phyloP scores from a whole-genome alignment of 2,113 vertebrate species.

The Noctilio leporinus region DNA sequence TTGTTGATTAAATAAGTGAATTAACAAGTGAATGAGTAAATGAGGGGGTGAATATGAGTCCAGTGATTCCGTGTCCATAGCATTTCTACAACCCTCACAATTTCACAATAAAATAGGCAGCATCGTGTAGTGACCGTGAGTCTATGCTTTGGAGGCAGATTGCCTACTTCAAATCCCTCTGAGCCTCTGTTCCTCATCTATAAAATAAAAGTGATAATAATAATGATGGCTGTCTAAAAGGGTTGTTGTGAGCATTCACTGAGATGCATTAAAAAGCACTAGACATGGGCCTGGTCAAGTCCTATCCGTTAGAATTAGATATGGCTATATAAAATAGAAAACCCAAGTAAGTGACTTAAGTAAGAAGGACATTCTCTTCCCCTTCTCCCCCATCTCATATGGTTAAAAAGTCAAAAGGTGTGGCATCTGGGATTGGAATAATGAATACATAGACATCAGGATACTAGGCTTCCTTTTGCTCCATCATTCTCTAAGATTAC shows the following conservation, averaged over 20 bases:
- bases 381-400: background rate
- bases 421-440: background rate
- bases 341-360: background rate
- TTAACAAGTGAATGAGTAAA: too few relatives aligned
- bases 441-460: background rate
- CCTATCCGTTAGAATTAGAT: background rate
- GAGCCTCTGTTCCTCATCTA: background rate
- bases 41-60: background rate
- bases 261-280: background rate
- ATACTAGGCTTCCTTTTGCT: background rate
- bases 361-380: background rate
- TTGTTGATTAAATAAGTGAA: background rate
- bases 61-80: background rate
- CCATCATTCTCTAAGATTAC: background rate
- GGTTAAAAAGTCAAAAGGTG: background rate
- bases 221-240: background rate
- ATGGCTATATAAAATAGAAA: background rate
- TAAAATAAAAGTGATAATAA: background rate
- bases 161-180: background rate
- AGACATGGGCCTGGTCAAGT: background rate
- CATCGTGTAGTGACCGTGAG: accelerated
- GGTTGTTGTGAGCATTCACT: background rate
- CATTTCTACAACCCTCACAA: background rate
- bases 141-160: background rate
- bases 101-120: background rate